A percentile compares a stretch with the other conserved stretches of the same genome.
These are phyloP conservation scores for Ormyrus pomaceus DNA, from an alignment of 2,888 invertebrate species.

Conservation along the genomic window DNA sequence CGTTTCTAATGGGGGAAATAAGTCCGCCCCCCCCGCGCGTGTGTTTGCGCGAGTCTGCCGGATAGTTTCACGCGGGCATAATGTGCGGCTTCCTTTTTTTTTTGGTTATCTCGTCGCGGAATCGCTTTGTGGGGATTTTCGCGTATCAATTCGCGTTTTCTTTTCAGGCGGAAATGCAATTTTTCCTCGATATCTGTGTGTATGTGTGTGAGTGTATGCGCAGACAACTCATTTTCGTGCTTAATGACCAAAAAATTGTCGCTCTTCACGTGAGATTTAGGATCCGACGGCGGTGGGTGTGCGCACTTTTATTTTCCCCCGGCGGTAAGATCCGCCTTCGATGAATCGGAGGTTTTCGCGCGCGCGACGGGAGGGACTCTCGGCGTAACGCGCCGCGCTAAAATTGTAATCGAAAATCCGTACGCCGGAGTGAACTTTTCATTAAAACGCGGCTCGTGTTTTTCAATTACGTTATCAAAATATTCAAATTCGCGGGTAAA, in stretches of 20 bases:
- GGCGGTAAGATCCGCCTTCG: slow-evolving; percentile 2
- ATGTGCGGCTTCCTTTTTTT: slow-evolving; percentile 39
- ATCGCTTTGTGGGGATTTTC: slow-evolving; percentile 72
- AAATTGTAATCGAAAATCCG: too few species aligned
- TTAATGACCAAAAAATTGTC: slow-evolving; percentile 55
- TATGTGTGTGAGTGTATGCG: neutral
- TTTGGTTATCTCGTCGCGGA: slow-evolving; percentile 70
- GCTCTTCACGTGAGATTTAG: neutral
- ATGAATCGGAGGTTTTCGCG: slow-evolving; percentile 1
- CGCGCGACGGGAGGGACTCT: too few species aligned
- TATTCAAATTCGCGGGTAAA: too few species aligned
- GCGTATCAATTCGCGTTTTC: slow-evolving; percentile 64
- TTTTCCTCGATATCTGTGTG: slow-evolving; percentile 28
- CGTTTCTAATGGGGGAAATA: slow-evolving; percentile 51
- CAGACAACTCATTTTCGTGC: slow-evolving; percentile 50
- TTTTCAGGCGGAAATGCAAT: slow-evolving; percentile 42
- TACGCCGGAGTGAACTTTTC: too few species aligned
- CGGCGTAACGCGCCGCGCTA: too few species aligned
- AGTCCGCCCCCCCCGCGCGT: slow-evolving; percentile 14
- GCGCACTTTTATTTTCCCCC: slow-evolving; percentile 10
- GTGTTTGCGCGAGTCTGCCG: slow-evolving; percentile 1
- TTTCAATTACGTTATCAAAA: too few species aligned
- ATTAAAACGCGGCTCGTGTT: too few species aligned
- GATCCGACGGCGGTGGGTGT: neutral
- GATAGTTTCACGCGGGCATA: slow-evolving; percentile 47